These are phyloP conservation scores for Dasyprocta punctata DNA, from an alignment of 2,113 vertebrate species.

Conservation along the genomic window DNA sequence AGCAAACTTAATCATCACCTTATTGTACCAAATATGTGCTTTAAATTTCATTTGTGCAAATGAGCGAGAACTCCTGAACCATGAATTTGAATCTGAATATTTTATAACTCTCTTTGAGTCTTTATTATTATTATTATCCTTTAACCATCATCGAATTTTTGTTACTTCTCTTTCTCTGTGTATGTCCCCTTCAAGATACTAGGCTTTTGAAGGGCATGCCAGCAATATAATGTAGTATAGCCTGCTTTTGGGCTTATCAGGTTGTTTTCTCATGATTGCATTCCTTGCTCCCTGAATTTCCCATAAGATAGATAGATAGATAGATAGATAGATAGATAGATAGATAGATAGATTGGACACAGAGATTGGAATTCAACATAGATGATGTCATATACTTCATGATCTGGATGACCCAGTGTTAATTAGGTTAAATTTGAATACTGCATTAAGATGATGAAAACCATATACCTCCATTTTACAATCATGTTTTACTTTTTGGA, in stretches of 20 bases:
- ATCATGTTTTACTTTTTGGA: not conserved
- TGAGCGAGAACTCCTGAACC: not conserved
- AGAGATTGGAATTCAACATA: not conserved
- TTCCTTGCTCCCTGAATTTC: not conserved
- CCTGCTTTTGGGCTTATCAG: not conserved
- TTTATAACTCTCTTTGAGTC: not conserved
- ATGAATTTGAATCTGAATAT: not conserved
- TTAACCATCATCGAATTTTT: not conserved
- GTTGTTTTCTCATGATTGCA: not conserved
- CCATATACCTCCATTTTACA: not conserved
- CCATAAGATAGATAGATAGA: not conserved
- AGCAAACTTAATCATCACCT: not conserved
- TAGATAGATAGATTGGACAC: no score
- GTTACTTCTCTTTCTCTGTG: not conserved
- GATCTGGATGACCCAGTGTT: not conserved
- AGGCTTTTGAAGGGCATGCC: not conserved
- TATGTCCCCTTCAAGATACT: not conserved
- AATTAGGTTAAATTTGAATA: not conserved
- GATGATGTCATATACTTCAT: not conserved
- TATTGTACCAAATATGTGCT: not conserved
- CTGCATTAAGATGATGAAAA: not conserved
- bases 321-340: no score
- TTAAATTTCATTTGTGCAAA: not conserved
- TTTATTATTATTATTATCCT: not conserved
- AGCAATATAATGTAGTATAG: not conserved